Base-by-base conservation (phyloP, 2,113 vertebrate species). In the Bos indicus region DNA sequence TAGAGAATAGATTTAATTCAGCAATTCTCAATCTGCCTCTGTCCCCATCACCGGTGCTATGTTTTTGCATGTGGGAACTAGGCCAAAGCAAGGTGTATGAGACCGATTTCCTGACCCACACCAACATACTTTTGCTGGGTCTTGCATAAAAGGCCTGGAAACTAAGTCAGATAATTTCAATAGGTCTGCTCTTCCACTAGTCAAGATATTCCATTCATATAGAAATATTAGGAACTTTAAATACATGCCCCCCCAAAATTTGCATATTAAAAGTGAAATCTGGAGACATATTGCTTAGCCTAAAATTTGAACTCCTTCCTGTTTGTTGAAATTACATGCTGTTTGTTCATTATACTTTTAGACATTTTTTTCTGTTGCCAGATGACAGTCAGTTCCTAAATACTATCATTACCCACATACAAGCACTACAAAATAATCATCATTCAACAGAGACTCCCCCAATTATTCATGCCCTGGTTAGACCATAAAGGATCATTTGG, bases 401-500 rank as follows among this genome's bases (percentile, higher is more conserved):
- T 80, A 56, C 26, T 43, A 87, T 51, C 28, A 83, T 93, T 90
- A 48, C 52, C 3, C 78, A 97, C 90, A 92, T 9, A 2, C 13
- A 97, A 62, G 30, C 64, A 81, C 59, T 74, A 4, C 84, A 93
- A 98, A 89, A 97, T 95, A 95, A 98, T 97, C 95, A 98, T 88
- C 98, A 94, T 96, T 97, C 97, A 95, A 85, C 82, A 94, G 0
- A 88, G 92, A 36, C 48, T 92, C 56, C 88, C 91, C 95, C 94
- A 94, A 96, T 98, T 97, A 98, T 91, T 98, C 95, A 97, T 30
- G 92, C 94, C n/a, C 52, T 94, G 95, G 92, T 94, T 96, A 91
- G 74, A 98, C 57, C 93, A 94, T 86, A 95, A 92, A 43, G 1
- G 87, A 96, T 98, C 98, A 98, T 97, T 97, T 98, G 97, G 96